Percentiles rank a stretch among this genome's conserved stretches.
phyloP scores from a whole-genome alignment of 2,888 invertebrate genomes.

The Lordiphosa andalusiaca region DNA sequence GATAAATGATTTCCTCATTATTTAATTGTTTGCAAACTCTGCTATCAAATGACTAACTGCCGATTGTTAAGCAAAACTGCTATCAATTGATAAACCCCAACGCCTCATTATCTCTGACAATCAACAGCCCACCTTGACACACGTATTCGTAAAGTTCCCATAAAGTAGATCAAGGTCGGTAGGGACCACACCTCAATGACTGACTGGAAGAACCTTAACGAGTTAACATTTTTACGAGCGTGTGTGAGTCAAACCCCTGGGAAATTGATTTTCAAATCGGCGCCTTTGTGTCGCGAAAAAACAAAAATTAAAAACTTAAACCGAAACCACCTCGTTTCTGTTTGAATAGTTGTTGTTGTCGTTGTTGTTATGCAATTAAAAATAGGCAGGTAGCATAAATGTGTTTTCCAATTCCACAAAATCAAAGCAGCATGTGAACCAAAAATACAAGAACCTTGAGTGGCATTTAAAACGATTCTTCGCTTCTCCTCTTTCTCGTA shows the following conservation, averaged over 20 bases:
- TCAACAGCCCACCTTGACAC: constrained; percentile 13
- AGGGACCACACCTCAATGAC: constrained; percentile 4
- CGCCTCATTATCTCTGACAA: constrained; percentile 11
- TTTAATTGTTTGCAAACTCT: too few species aligned
- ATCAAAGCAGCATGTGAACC: constrained; percentile 31
- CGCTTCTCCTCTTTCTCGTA: constrained; percentile 24
- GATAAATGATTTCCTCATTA: too few species aligned
- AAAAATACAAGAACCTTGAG: constrained; percentile 54
- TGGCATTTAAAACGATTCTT: constrained; percentile 39
- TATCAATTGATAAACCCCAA: constrained; percentile 4
- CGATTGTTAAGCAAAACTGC: constrained; percentile 1
- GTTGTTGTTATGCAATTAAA: constrained; percentile 54
- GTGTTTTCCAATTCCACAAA: constrained; percentile 11
- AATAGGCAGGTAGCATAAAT: constrained; percentile 34
- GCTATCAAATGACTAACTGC: background rate
- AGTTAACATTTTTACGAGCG: constrained; percentile 20
- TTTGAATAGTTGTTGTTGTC: constrained; percentile 41
- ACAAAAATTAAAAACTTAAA: background rate
- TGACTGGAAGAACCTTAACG: constrained; percentile 5
- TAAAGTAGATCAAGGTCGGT: constrained; percentile 32
- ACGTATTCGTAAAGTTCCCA: constrained; percentile 16
- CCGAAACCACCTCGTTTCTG: constrained; percentile 18
- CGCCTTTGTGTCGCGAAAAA: constrained; percentile 19
- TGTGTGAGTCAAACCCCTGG: constrained; percentile 22
- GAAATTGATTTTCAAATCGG: constrained; percentile 10